Percentiles rank a stretch among this genome's conserved stretches.
Conservation (phyloP, 2,113 vertebrate species). For the Cettia cetti region DNA sequence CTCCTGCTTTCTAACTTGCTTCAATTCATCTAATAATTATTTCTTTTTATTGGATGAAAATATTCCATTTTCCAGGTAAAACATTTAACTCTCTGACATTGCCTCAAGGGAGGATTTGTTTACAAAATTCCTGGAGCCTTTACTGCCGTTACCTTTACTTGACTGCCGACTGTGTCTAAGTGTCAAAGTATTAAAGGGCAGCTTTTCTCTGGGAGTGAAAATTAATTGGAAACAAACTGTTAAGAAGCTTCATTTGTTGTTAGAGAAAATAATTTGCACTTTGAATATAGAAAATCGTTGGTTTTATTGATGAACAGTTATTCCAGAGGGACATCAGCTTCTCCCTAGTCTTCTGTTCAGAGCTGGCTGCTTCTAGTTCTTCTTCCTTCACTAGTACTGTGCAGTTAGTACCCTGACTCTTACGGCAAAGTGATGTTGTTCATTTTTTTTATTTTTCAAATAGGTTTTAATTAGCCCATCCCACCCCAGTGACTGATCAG, state of each 20-base stretch:
- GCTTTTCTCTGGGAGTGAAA: neutral
- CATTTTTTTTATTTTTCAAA: neutral
- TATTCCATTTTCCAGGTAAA: neutral
- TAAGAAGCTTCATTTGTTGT: neutral
- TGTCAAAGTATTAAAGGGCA: neutral
- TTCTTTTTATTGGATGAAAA: neutral
- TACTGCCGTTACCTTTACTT: neutral
- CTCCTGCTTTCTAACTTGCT: neutral
- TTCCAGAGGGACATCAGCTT: neutral
- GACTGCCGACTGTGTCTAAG: neutral
- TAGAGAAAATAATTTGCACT: neutral
- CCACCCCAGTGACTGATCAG: neutral
- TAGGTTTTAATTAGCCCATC: slow-evolving; percentile 7
- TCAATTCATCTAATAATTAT: neutral
- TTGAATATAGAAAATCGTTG: neutral
- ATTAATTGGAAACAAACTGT: neutral
- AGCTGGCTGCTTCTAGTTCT: neutral
- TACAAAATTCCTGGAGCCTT: neutral
- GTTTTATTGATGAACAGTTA: neutral
- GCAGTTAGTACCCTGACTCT: neutral
- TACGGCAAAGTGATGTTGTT: neutral
- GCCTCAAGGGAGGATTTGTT: neutral
- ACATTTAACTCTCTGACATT: neutral
- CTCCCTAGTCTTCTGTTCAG: neutral
- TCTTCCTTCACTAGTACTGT: neutral